A percentile compares a stretch with the other conserved stretches of the same genome.
Evolutionary conservation across 2,888 invertebrate genomes (phyloP).

Genomic region (Malthinus flaveolus): DNA sequence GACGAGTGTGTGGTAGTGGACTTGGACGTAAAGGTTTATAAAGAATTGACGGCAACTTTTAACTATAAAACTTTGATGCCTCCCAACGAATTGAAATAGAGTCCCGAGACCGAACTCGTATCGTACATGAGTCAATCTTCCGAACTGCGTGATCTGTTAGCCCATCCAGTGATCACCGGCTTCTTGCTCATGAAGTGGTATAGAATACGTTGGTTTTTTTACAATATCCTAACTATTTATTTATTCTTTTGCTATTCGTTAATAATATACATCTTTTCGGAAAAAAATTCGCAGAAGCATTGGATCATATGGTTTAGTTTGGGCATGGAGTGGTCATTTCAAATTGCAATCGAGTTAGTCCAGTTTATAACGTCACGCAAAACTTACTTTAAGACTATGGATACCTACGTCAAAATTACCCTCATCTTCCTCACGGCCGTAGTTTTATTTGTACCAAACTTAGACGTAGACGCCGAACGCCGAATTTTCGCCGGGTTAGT

Average conservation of each 20-base stretch:
- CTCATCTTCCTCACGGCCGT: conserved; percentile 66
- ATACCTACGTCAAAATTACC: conserved; percentile 75
- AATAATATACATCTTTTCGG: conserved; percentile 69
- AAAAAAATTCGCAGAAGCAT: conserved; percentile 58
- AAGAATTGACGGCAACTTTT: conserved; percentile 66
- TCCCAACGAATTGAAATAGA: conserved; percentile 48
- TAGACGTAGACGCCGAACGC: conserved; percentile 59
- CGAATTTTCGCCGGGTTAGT: conserved; percentile 75
- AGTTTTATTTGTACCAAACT: conserved; percentile 61
- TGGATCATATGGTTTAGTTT: conserved; percentile 49
- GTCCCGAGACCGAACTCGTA: conserved; percentile 75
- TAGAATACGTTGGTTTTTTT: conserved; percentile 73
- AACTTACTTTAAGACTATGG: conserved; percentile 68
- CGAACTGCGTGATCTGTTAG: conserved; percentile 69
- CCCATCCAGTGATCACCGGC: conserved; percentile 79
- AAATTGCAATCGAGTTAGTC: conserved; percentile 69
- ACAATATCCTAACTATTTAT: conserved; percentile 73
- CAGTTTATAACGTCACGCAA: conserved; percentile 71
- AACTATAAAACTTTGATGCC: conserved; percentile 74
- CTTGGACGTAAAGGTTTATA: conserved; percentile 62
- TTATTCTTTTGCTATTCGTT: conserved; percentile 69
- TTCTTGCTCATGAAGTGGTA: conserved; percentile 83
- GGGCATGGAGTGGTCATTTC: conserved; percentile 61
- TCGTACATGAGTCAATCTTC: conserved; percentile 70
- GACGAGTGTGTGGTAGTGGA: conserved; percentile 73